Percentiles rank a stretch among this genome's conserved stretches.
phyloP scores from a whole-genome alignment of 2,888 invertebrate species.

The Eilema caniola region DNA sequence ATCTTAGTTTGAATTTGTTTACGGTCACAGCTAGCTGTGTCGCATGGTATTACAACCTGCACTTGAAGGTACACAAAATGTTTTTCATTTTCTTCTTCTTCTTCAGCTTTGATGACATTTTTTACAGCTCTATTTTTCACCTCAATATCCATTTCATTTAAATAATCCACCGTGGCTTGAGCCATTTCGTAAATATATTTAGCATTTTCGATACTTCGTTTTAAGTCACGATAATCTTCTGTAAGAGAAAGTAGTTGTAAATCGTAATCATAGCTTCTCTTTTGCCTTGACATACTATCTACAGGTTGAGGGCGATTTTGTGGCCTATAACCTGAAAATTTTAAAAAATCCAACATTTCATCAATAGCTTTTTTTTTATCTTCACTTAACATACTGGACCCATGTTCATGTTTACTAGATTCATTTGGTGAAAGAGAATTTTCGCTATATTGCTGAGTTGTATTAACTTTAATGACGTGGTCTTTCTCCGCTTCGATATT shows the following conservation, averaged over 20 bases:
- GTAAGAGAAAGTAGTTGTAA: constrained; percentile 62
- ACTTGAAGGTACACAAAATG: constrained; percentile 71
- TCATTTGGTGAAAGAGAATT: constrained; percentile 42
- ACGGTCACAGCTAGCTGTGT: constrained; percentile 63
- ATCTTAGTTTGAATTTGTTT: constrained; percentile 74
- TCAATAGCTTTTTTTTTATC: constrained; percentile 80
- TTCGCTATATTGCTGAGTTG: constrained; percentile 47
- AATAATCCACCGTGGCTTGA: constrained; percentile 67
- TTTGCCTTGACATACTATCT: constrained; percentile 54
- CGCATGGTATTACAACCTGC: constrained; percentile 66
- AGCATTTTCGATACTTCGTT: constrained; percentile 66
- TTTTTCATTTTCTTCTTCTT: constrained; percentile 67
- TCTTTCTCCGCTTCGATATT: constrained; percentile 47
- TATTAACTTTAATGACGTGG: constrained; percentile 51
- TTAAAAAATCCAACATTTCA: constrained; percentile 76
- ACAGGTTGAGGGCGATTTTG: constrained; percentile 31
- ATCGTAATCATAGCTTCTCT: constrained; percentile 70
- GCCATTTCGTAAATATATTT: constrained; percentile 67
- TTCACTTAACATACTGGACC: constrained; percentile 53
- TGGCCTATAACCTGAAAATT: constrained; percentile 66
- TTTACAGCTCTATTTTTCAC: constrained; percentile 64
- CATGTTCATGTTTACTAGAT: constrained; percentile 32
- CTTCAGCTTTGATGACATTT: constrained; percentile 70
- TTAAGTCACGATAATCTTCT: constrained; percentile 66
- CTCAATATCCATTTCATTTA: constrained; percentile 71